These are phyloP conservation scores for Doryteuthis pealeii DNA, from an alignment of 1,140 invertebrate species.

Conservation along the genomic window DNA sequence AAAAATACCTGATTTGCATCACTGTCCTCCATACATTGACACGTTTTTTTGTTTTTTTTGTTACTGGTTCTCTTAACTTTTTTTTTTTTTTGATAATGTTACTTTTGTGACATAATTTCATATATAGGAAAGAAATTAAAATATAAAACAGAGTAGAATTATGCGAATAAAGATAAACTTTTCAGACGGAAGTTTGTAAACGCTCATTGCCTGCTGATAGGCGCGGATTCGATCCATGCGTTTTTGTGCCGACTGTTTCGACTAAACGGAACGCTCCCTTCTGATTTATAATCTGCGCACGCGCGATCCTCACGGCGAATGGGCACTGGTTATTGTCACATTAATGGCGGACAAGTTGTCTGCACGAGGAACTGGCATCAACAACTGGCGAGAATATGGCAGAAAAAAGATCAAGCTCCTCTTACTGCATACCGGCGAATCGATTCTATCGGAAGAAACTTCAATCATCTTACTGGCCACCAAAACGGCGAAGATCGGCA, in stretches of 20 bases:
- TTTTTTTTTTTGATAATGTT: too few relatives aligned
- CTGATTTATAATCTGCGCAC: background rate
- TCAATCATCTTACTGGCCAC: conserved; percentile 45
- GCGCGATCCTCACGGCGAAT: background rate
- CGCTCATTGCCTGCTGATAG: background rate
- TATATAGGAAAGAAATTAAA: too few relatives aligned
- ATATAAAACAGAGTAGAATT: too few relatives aligned
- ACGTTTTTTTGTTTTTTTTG: too few relatives aligned
- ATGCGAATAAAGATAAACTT: too few relatives aligned
- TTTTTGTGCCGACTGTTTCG: too few relatives aligned
- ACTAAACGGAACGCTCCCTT: background rate
- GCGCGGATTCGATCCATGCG: background rate
- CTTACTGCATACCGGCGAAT: conserved; percentile 44
- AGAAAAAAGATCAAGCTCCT: conserved; percentile 47
- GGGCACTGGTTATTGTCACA: conserved; percentile 21
- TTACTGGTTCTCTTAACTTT: too few relatives aligned
- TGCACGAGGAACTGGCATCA: conserved; percentile 41
- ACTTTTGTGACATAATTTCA: too few relatives aligned
- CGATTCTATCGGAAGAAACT: conserved; percentile 51
- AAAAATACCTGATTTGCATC: too few relatives aligned
- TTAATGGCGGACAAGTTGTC: conserved; percentile 46
- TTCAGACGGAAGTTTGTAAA: too few relatives aligned
- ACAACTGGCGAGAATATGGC: conserved; percentile 42
- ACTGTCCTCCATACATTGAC: too few relatives aligned
- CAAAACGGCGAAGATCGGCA: conserved; percentile 21